Evolutionary conservation across 1,140 invertebrate species (phyloP).

Genomic region (Lepidurus couesii): DNA sequence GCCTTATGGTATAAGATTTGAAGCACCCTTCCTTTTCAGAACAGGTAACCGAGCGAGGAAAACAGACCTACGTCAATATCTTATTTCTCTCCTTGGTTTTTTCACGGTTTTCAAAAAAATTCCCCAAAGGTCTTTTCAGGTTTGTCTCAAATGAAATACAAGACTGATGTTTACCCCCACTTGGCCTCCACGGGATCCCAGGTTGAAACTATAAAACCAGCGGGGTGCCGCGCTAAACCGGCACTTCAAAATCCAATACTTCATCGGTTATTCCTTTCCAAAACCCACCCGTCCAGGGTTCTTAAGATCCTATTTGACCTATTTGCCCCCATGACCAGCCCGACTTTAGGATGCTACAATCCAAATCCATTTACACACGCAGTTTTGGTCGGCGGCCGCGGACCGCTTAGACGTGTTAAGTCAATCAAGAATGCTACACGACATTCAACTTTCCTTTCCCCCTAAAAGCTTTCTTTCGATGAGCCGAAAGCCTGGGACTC

Average conservation of each 20-base stretch:
- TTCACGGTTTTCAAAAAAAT: not conserved
- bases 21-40: not conserved
- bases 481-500: not conserved
- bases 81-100: slow-evolving; percentile 1
- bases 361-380: too few species aligned
- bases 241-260: not conserved
- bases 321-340: not conserved
- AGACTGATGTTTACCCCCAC: slow-evolving; percentile 2
- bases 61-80: not conserved
- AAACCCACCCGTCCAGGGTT: not conserved
- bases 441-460: not conserved
- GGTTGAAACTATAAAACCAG: not conserved
- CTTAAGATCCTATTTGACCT: slow-evolving; percentile 1
- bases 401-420: not conserved
- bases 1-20: not conserved
- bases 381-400: too few species aligned
- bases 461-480: not conserved
- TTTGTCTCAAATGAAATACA: slow-evolving; percentile 1
- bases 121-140: not conserved
- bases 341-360: not conserved
- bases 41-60: not conserved
- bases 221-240: slow-evolving; percentile 7
- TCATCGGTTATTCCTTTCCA: not conserved
- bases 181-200: slow-evolving; percentile 12
- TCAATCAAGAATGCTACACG: slow-evolving; percentile 5